These are phyloP conservation scores for Paramormyrops hopkinsi DNA, from an alignment of 2,797 vertebrate genomes.

Conservation along the genomic window DNA sequence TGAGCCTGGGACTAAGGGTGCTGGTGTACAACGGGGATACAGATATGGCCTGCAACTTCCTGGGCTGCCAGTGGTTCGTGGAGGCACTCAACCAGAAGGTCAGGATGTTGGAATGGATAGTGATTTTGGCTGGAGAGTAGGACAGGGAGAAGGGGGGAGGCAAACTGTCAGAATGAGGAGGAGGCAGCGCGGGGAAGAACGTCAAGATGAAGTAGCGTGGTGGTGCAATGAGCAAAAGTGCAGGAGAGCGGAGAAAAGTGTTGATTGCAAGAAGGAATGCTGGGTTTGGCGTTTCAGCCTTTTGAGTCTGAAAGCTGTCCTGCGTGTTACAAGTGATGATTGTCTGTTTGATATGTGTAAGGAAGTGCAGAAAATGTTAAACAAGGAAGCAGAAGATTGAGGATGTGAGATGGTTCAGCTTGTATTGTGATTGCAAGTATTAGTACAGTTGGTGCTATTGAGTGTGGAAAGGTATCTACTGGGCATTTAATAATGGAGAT, in stretches of 20 bases:
- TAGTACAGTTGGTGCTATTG: background rate
- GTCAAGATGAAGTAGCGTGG: background rate
- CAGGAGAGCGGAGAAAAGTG: background rate
- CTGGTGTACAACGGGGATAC: constrained; percentile 73
- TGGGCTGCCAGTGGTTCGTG: constrained; percentile 71
- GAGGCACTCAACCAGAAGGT: constrained; percentile 60
- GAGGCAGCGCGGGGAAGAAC: background rate
- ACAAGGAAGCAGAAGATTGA: background rate
- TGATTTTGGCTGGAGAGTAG: background rate
- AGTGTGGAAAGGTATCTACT: background rate
- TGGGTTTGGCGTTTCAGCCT: background rate
- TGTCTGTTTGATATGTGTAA: background rate
- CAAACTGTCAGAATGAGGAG: background rate
- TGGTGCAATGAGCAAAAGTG: background rate
- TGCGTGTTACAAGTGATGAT: background rate
- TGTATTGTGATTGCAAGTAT: background rate
- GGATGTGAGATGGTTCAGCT: background rate
- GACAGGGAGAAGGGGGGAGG: background rate
- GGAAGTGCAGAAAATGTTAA: background rate
- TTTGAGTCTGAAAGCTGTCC: background rate
- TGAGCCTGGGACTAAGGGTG: constrained; percentile 51
- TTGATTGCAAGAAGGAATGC: background rate
- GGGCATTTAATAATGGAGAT: background rate
- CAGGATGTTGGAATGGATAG: background rate
- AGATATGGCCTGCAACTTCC: constrained; percentile 72